phyloP scores from a whole-genome alignment of 2,113 vertebrate genomes.

The Gadus chalcogrammus region DNA sequence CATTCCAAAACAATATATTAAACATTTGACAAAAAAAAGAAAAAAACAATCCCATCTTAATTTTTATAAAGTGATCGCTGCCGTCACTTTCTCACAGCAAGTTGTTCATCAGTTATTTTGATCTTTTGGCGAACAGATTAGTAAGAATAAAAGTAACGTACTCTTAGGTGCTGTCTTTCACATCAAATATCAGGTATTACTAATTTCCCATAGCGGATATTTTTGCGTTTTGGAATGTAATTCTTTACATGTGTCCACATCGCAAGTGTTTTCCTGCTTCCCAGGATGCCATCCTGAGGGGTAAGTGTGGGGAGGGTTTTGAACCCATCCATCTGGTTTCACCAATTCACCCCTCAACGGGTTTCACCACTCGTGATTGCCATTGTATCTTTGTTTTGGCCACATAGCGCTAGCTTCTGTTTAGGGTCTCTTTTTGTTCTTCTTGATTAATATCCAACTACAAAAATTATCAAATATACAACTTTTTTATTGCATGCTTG shows the following conservation, averaged over 20 bases:
- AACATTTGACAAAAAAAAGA: constrained; percentile 5
- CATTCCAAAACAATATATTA: constrained; percentile 53
- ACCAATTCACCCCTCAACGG: background rate
- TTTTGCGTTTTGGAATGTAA: constrained; percentile 58
- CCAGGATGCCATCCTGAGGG: background rate
- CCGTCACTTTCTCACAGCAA: constrained; percentile 7
- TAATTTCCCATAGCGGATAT: background rate
- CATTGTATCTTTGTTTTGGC: background rate
- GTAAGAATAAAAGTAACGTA: too few relatives aligned
- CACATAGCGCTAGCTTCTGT: background rate
- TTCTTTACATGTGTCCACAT: constrained; percentile 21
- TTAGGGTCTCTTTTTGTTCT: background rate
- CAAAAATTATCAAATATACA: background rate
- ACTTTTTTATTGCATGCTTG: constrained; percentile 1
- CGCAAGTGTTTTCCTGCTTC: background rate
- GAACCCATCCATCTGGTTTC: background rate
- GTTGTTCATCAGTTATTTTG: background rate
- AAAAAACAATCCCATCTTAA: background rate
- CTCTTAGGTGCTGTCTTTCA: background rate
- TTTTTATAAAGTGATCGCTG: constrained; percentile 19
- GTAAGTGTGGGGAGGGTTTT: background rate
- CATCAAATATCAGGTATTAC: background rate
- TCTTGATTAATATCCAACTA: background rate
- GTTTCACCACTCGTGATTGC: background rate
- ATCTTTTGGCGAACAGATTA: too few relatives aligned